Percentiles rank a stretch among this genome's conserved stretches.
Evolutionary conservation across 64 coral and sea anemone genomes (phyloP).

Genomic region (Stichodactyla helianthus): DNA sequence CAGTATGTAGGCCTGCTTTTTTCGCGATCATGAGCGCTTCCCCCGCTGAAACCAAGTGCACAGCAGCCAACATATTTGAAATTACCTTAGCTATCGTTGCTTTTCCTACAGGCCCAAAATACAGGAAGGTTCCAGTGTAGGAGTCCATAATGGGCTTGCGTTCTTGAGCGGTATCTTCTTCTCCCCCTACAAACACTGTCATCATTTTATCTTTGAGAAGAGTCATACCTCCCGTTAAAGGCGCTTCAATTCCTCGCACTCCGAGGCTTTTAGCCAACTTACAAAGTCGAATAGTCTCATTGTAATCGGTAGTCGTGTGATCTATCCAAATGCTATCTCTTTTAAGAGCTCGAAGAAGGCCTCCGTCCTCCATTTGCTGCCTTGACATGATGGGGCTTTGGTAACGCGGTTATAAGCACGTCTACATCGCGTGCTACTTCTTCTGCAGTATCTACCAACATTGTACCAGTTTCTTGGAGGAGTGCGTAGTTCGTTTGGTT

Average conservation of each 20-base stretch:
- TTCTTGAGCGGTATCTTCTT: conserved; percentile 57
- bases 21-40: conserved; percentile 76
- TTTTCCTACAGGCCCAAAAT: conserved; percentile 62
- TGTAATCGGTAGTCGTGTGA: conserved; percentile 62
- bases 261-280: conserved; percentile 23
- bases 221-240: conserved; percentile 71
- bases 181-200: conserved; percentile 72
- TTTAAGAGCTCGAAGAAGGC: conserved; percentile 28
- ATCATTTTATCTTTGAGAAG: conserved; percentile 54
- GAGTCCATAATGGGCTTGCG: conserved; percentile 55
- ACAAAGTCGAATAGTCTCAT: conserved; percentile 43
- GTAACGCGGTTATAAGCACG: conserved; percentile 56
- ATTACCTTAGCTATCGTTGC: conserved; percentile 76
- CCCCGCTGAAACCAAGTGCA: conserved; percentile 47
- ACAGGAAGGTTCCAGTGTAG: conserved; percentile 50
- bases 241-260: conserved; percentile 54
- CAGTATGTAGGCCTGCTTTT: conserved; percentile 50
- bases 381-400: conserved; percentile 51
- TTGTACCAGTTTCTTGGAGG: background rate
- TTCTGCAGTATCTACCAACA: background rate
- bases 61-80: conserved; percentile 78
- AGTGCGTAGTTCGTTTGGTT: conserved; percentile 3
- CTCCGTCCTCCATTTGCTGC: conserved; percentile 42
- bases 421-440: conserved; percentile 30
- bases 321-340: conserved; percentile 52